Conservation (phyloP, 2,797 vertebrate genomes). For the Leptatherina wallacei region DNA sequence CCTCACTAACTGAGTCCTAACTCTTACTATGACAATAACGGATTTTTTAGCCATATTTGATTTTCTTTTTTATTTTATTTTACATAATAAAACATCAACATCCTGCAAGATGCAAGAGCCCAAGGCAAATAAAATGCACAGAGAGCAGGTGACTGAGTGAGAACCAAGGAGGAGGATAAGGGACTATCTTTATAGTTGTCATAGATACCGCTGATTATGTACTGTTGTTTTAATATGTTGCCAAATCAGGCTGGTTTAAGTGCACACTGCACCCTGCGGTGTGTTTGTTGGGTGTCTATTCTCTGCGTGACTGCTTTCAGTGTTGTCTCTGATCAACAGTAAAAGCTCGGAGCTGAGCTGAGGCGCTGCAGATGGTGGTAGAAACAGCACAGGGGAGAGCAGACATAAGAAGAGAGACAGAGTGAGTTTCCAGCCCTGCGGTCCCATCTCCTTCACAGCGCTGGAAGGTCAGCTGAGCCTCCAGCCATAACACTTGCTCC, state of each 20-base stretch:
- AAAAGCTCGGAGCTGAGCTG: conserved; percentile 40
- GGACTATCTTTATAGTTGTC: conserved; percentile 6
- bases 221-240: conserved; percentile 13
- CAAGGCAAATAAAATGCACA: not conserved
- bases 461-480: conserved; percentile 77
- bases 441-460: conserved; percentile 72
- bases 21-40: not conserved
- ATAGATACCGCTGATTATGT: conserved; percentile 20
- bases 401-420: conserved; percentile 34
- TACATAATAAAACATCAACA: not conserved
- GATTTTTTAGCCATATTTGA: not conserved
- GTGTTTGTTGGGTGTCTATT: conserved; percentile 18
- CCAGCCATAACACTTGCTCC: conserved; percentile 57
- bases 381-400: conserved; percentile 47
- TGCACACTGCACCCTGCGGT: conserved; percentile 7
- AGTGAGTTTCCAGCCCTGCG: conserved; percentile 53
- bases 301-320: conserved; percentile 29
- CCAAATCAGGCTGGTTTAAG: conserved; percentile 4
- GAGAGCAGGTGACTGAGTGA: not conserved
- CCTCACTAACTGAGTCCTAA: not conserved
- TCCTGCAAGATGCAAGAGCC: not conserved
- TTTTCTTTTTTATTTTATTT: not conserved
- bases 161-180: not conserved
- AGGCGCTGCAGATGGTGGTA: conserved; percentile 53
- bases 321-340: conserved; percentile 48